These are phyloP conservation scores for Tribolium castaneum DNA, from an alignment of 1,140 invertebrate genomes.

Conservation along the genomic window DNA sequence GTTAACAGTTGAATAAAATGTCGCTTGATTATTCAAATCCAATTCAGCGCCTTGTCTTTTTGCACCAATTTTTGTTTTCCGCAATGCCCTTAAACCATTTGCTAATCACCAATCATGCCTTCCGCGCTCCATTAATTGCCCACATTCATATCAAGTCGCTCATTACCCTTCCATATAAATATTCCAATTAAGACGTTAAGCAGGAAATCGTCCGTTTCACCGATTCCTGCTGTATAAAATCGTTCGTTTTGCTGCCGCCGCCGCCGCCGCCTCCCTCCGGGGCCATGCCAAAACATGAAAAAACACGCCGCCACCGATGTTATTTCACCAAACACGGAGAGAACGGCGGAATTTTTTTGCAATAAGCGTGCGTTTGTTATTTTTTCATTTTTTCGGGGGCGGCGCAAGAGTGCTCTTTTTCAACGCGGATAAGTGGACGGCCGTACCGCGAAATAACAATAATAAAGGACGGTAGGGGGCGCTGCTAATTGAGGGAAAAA, in stretches of 20 bases:
- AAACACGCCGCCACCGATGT: constrained; percentile 23
- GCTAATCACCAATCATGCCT: background rate
- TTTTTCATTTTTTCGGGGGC: constrained; percentile 54
- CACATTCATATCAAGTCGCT: background rate
- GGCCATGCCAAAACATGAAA: background rate
- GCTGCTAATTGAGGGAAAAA: background rate
- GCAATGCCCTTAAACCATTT: no score
- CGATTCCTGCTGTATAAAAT: no score
- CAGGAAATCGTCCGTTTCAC: constrained; percentile 1
- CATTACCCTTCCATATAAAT: constrained; percentile 16
- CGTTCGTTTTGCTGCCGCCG: background rate
- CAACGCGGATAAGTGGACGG: background rate
- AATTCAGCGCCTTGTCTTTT: no score
- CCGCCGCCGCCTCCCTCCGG: constrained; percentile 1
- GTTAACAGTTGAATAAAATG: no score
- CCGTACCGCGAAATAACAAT: background rate
- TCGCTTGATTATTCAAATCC: no score
- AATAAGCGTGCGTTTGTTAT: constrained; percentile 49
- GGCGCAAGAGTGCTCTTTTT: constrained; percentile 10
- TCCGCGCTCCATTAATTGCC: constrained; percentile 1
- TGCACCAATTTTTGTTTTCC: no score
- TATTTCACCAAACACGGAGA: constrained; percentile 33
- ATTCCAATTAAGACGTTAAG: constrained; percentile 4
- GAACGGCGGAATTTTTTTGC: constrained; percentile 20
- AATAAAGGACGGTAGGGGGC: background rate